Percentiles rank a stretch among this genome's conserved stretches.
Conservation (phyloP, 2,888 invertebrate genomes). For the Augochlorella aurata region DNA sequence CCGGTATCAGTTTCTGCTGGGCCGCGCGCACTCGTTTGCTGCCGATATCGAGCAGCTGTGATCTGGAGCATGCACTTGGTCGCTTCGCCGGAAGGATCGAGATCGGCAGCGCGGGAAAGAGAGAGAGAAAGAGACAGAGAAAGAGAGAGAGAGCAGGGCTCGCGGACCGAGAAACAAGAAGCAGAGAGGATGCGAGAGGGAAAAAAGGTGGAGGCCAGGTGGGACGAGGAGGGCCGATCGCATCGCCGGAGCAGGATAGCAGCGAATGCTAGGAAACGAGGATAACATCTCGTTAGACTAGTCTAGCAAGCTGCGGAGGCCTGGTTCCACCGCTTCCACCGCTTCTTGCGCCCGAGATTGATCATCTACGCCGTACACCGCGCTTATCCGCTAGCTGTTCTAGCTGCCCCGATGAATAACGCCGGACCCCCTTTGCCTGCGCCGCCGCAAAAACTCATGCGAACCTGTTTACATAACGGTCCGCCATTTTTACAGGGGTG, state of each 20-base stretch:
- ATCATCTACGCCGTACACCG: constrained; percentile 66
- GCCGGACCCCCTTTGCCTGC: constrained; percentile 24
- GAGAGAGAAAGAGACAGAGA: too few species aligned
- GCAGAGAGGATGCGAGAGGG: constrained; percentile 25
- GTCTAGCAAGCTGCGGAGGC: constrained; percentile 72
- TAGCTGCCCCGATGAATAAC: constrained; percentile 43
- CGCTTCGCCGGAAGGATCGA: constrained; percentile 51
- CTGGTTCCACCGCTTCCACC: constrained; percentile 57
- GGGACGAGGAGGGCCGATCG: constrained; percentile 35
- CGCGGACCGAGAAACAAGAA: constrained; percentile 13
- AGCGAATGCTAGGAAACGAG: constrained; percentile 69
- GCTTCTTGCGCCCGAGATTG: constrained; percentile 71
- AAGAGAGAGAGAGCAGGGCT: not conserved
- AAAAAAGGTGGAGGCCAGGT: constrained; percentile 1
- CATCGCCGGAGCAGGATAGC: constrained; percentile 56
- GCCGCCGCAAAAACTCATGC: constrained; percentile 57
- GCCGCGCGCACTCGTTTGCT: constrained; percentile 45
- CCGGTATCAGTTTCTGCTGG: constrained; percentile 58
- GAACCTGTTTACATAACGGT: constrained; percentile 30
- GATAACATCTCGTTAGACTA: constrained; percentile 77
- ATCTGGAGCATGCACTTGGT: constrained; percentile 65
- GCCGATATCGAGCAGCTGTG: constrained; percentile 64
- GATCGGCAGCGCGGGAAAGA: constrained; percentile 36
- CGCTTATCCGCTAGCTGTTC: constrained; percentile 42
- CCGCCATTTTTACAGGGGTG: not conserved